Evolutionary conservation across 2,888 invertebrate species (phyloP).

Genomic region (Sycophila texana): DNA sequence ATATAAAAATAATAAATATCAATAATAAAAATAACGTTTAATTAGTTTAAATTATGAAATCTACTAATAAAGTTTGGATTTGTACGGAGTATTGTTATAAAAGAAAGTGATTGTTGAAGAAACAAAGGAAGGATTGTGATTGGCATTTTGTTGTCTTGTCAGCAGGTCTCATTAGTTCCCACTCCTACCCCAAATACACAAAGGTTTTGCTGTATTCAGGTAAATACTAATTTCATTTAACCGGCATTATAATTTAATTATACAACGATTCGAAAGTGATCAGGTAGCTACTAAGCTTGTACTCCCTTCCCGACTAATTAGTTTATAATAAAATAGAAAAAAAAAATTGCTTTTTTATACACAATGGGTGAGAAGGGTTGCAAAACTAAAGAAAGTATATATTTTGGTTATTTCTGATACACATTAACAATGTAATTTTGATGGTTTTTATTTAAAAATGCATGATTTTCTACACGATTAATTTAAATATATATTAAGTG

Average conservation of each 20-base stretch:
- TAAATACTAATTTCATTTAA: slow-evolving; percentile 69
- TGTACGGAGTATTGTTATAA: slow-evolving; percentile 7
- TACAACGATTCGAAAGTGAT: too few relatives aligned
- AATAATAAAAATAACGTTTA: too few relatives aligned
- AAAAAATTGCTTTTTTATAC: slow-evolving; percentile 8
- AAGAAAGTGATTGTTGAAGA: slow-evolving; percentile 32
- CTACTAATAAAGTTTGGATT: too few relatives aligned
- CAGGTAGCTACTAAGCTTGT: slow-evolving; percentile 24
- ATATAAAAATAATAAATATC: too few relatives aligned
- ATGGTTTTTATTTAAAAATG: too few relatives aligned
- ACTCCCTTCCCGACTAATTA: slow-evolving; percentile 36
- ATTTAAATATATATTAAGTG: too few relatives aligned
- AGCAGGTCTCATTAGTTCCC: slow-evolving; percentile 74
- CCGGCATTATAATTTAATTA: slow-evolving; percentile 1
- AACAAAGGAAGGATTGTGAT: slow-evolving; percentile 59
- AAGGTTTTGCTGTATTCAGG: slow-evolving; percentile 80
- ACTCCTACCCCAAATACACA: slow-evolving; percentile 76
- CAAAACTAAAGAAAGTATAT: too few relatives aligned
- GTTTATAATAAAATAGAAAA: background rate
- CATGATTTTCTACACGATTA: too few relatives aligned
- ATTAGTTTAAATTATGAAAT: too few relatives aligned
- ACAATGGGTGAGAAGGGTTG: too few relatives aligned
- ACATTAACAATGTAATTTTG: too few relatives aligned
- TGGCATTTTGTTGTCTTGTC: slow-evolving; percentile 73
- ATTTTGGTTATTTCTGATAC: too few relatives aligned